Evolutionary conservation across 2,888 invertebrate genomes (phyloP), one percentile per base, ranked within the genome.

Genomic region (Rhopalosiphum nymphaeae): DNA sequence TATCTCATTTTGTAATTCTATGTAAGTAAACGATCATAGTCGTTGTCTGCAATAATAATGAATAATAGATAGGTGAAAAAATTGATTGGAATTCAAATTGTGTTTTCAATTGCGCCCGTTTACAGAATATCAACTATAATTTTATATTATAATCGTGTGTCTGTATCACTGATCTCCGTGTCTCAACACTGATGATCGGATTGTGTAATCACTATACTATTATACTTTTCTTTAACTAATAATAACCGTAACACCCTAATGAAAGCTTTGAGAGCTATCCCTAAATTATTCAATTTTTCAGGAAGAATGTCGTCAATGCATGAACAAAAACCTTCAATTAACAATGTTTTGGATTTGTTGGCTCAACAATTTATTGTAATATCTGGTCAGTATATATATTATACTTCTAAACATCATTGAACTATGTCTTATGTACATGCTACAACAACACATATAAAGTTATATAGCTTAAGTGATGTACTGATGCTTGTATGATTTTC

Each of bases 291-390:
- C 3, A 0, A 3, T 61, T 92, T 92, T 56, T 0, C 95, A 96
- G 96, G 96, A 95, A 96, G 95, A 94, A 95, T 95, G 94, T 91
- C 91, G 91, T 89, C 95, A 49, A 89, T 94, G 67, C 95, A 95
- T 46, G 95, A 95, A 92, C 96, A 97, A 95, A 96, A 96, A 46
- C 96, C 97, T 95, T 97, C 97, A 95, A 97, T 98, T 94, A 97
- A 97, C 95, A 98, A 98, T 96, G 98, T 99, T 95, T 98, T 98
- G 86, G 98, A 98, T 96, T 96, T 98, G 95, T 96, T 99, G 94
- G 97, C 98, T 96, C 97, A 98, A 94, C 98, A 98, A 96, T 98
- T 98, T 96, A 98, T 98, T 95, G 97, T 98, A 96, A 97, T 99
- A 95, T 98, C 98, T 95, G 99, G 97, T 97, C 95, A 96, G 95